A percentile compares a stretch with the other conserved stretches of the same genome.
Conservation (phyloP, 2,113 vertebrate genomes). For the Sander vitreus region DNA sequence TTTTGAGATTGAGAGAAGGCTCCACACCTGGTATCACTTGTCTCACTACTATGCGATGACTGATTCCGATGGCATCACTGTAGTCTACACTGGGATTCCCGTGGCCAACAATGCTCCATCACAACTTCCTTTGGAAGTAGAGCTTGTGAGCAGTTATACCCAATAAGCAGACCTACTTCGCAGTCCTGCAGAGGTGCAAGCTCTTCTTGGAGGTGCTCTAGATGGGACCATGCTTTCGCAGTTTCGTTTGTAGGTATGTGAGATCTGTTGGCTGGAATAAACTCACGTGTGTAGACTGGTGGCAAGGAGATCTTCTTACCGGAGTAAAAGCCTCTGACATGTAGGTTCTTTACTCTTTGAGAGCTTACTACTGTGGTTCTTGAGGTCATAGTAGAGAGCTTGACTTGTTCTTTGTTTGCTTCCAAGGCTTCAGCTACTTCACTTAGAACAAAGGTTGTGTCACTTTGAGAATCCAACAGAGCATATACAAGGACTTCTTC, state of each 20-base stretch:
- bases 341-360: neutral
- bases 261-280: slow-evolving; percentile 30
- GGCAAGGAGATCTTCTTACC: neutral
- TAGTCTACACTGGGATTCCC: neutral
- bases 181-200: too few species aligned
- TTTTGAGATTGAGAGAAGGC: neutral
- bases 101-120: neutral
- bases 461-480: slow-evolving; percentile 26
- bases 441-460: slow-evolving; percentile 30
- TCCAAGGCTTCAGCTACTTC: slow-evolving; percentile 18
- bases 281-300: neutral
- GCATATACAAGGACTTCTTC: slow-evolving; percentile 29
- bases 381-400: slow-evolving; percentile 22
- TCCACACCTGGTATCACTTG: neutral
- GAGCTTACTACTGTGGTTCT: neutral
- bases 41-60: neutral
- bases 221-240: too few species aligned
- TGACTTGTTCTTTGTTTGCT: neutral
- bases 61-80: neutral
- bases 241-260: too few species aligned
- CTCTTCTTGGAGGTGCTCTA: too few species aligned
- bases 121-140: too few species aligned
- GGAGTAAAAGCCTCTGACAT: slow-evolving; percentile 1
- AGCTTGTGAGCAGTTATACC: too few species aligned
- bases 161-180: too few species aligned